phyloP scores from a whole-genome alignment of 2,888 invertebrate species.

The Philhelius pedissequus region DNA sequence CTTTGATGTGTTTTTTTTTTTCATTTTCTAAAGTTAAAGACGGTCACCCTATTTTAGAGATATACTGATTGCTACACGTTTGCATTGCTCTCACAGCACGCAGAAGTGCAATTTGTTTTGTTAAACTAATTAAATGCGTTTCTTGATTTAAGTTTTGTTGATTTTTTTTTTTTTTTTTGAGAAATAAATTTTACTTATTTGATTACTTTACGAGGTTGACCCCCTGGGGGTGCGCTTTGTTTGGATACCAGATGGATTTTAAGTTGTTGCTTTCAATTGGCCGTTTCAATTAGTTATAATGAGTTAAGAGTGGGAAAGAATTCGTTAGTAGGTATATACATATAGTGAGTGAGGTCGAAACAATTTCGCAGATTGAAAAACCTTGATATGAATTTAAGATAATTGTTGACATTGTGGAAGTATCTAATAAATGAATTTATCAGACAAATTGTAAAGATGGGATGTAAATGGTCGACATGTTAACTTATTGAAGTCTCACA shows the following conservation, averaged over 20 bases:
- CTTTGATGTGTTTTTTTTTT: too few species aligned
- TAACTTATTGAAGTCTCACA: too few species aligned
- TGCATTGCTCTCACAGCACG: background rate
- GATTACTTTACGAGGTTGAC: background rate
- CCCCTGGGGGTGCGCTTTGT: background rate
- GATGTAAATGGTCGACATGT: too few species aligned
- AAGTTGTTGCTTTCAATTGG: background rate
- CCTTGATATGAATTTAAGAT: background rate
- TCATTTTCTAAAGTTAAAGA: background rate
- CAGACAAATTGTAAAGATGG: too few species aligned
- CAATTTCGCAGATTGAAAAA: background rate
- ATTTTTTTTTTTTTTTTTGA: background rate
- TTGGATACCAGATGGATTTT: background rate
- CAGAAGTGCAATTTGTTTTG: slow-evolving; percentile 43
- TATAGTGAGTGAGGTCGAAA: background rate
- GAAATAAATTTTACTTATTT: background rate
- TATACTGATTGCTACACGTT: background rate
- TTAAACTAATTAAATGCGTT: slow-evolving; percentile 15
- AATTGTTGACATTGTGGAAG: too few species aligned
- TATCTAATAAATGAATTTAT: too few species aligned
- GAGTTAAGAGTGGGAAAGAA: background rate
- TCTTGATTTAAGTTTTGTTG: background rate
- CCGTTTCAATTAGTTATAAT: background rate
- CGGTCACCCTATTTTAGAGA: background rate
- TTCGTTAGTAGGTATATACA: background rate